Evolutionary conservation across 2,113 vertebrate species (phyloP).

Genomic region (Cynoglossus semilaevis): DNA sequence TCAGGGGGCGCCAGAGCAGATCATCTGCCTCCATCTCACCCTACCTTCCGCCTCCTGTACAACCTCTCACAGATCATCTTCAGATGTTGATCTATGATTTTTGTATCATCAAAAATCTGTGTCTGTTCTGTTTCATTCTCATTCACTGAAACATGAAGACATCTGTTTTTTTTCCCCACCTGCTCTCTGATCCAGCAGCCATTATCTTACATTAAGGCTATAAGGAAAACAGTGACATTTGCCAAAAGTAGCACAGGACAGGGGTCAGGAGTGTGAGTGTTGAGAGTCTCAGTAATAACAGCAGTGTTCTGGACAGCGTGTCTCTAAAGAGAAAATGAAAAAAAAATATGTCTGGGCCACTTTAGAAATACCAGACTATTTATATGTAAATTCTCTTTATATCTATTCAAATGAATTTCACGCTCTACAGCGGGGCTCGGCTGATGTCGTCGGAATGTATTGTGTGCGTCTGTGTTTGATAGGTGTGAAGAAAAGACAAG

Average conservation of each 20-base stretch:
- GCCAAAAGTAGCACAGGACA: constrained; percentile 13
- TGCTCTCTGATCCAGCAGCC: constrained; percentile 16
- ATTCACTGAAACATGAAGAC: constrained; percentile 3
- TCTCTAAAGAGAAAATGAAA: constrained; percentile 7
- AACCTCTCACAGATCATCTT: too few species aligned
- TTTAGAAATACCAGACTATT: constrained; percentile 2
- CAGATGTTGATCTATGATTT: too few species aligned
- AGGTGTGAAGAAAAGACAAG: not conserved
- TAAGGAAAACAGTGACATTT: constrained; percentile 43
- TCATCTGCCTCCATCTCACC: too few species aligned
- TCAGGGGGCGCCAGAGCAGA: too few species aligned
- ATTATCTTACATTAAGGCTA: constrained; percentile 16
- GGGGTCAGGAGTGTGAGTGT: constrained; percentile 25
- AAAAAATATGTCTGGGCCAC: constrained; percentile 4
- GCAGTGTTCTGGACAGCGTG: not conserved
- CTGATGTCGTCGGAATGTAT: not conserved
- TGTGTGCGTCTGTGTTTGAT: not conserved
- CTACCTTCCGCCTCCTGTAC: too few species aligned
- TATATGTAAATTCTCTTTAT: constrained; percentile 22
- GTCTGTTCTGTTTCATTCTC: too few species aligned
- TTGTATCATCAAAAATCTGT: too few species aligned
- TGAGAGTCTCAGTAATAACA: constrained; percentile 20
- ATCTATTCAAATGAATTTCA: not conserved
- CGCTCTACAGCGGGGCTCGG: not conserved
- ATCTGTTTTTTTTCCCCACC: constrained; percentile 29